Evolutionary conservation across 2,797 vertebrate genomes (phyloP), one percentile per base, ranked within the genome.

Genomic region (Ficedula albicollis): DNA sequence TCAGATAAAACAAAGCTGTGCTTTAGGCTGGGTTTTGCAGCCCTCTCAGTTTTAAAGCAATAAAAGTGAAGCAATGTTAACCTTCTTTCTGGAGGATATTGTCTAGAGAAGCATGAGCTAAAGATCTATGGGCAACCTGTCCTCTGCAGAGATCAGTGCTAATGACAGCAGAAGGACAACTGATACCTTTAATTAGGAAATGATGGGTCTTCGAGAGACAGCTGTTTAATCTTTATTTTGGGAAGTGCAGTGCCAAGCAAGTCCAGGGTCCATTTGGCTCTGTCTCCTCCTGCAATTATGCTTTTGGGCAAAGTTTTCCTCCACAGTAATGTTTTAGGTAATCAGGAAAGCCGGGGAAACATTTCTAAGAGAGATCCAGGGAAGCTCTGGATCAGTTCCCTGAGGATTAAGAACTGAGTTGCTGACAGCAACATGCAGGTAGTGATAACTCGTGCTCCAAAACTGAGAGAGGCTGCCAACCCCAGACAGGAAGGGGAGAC

Each of bases 1-100:
- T 92, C 66, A 63, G 58, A 59, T 84, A 75, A 77, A 85, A 93
- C 86, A 95, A 95, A 93, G 82, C 58, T 32, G 13, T 67, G 66
- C 59, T 88, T 92, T 81, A 91, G 49, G 51, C 27, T 90, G 81
- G 51, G 30, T 51, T 91, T 85, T 73, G 73, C 48, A 91, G 44
- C 10, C 34, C 43, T 56, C 51, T 54, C 66, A 20, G 48, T 75
- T 91, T 91, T 29, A 63, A 13, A 81, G 78, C 43, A 85, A 34
- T 66, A 63, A 48, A 91, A 81, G 49, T 0, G 6, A 86, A 86
- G 55, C 34, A 70, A 69, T 66, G 43, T 85, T 44, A 68, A 51
- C 79, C 43, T 93, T 62, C 60, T 69, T 91, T 90, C 78, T 84
- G 76, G 43, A 49, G 22, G 41, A 56, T 27, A 54, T 27, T 64